Evolutionary conservation across 2,113 vertebrate species (phyloP), one percentile per base, ranked within the genome.

Genomic region (Euleptes europaea): DNA sequence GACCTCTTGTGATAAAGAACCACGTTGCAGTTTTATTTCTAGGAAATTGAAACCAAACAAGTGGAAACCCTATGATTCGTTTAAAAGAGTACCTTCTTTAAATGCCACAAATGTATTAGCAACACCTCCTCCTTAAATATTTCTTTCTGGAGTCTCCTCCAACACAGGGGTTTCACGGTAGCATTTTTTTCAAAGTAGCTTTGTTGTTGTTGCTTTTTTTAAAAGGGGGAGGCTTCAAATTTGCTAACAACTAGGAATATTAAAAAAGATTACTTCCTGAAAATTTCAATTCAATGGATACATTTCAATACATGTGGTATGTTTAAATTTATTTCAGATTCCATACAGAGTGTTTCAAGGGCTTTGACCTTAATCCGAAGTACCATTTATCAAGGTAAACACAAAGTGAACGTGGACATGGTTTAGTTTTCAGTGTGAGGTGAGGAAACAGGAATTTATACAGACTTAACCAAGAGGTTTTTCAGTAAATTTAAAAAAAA

Each of bases 51-150:
- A 89, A 92, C 88, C 84, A 81, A 91, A 87, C 92, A 92, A 94
- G 91, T 88, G 91, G 28, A 88, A 91, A 88, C 84, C 66, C 91
- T 75, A 87, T 82, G 88, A 92, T 79, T 69, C 90, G 77, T 91
- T 94, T 95, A 86, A 93, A 2, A 88, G 93, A 89, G 86, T 78
- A 85, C 63, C 92, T 82, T 93, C 54, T 92, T 91, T 84, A 93
- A 86, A 75, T 85, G 85, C 86, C 89, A 92, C 75, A 94, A 90
- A 92, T 89, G 84, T 1, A 17, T 78, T 84, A 92, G 80, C 83
- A 91, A 84, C 91, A 92, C 93, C 77, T 91, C 89, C 84, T 89
- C 87, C 86, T 94, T 90, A 85, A 93, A 92, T 94, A 92, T 89
- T 79, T 85, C 80, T 89, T 94, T 86, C 90, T 81, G 78, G 81